A percentile compares a stretch with the other conserved stretches of the same genome.
These are phyloP conservation scores for Semnopithecus entellus DNA, from an alignment of 2,113 vertebrate genomes.

Conservation along the genomic window DNA sequence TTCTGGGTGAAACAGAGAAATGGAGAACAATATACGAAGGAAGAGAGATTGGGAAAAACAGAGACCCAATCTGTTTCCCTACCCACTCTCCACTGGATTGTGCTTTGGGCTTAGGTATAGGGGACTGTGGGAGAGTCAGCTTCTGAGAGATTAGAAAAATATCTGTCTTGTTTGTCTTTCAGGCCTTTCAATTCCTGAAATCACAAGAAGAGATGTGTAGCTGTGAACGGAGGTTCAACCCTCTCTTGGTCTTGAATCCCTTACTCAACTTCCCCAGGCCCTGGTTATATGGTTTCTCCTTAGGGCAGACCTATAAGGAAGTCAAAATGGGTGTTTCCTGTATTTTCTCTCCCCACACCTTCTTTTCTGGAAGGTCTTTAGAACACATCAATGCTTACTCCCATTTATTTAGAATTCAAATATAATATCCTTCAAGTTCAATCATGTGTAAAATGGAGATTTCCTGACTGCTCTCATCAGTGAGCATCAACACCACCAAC, in stretches of 20 bases:
- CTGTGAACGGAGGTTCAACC: background rate
- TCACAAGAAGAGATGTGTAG: background rate
- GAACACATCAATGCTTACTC: background rate
- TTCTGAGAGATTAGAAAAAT: background rate
- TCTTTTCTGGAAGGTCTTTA: background rate
- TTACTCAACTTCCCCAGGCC: too few species aligned
- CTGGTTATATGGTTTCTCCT: background rate
- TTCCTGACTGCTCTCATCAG: background rate
- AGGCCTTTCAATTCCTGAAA: background rate
- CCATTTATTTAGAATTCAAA: constrained; percentile 42
- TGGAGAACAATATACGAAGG: background rate
- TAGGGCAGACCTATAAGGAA: background rate
- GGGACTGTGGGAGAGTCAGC: background rate
- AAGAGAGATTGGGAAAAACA: background rate
- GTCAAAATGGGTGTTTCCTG: background rate
- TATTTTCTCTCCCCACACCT: background rate
- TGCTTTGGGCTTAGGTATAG: background rate
- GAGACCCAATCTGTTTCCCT: background rate
- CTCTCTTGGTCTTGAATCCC: background rate
- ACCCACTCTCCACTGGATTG: too few species aligned
- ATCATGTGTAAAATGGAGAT: background rate
- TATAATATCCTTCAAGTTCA: background rate
- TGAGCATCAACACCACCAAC: background rate
- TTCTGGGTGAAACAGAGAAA: background rate
- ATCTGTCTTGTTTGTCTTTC: background rate